A percentile compares a stretch with the other conserved stretches of the same genome.
These are phyloP conservation scores for Brachionus manjavacas DNA, from an alignment of 1,140 invertebrate genomes.

Conservation along the genomic window DNA sequence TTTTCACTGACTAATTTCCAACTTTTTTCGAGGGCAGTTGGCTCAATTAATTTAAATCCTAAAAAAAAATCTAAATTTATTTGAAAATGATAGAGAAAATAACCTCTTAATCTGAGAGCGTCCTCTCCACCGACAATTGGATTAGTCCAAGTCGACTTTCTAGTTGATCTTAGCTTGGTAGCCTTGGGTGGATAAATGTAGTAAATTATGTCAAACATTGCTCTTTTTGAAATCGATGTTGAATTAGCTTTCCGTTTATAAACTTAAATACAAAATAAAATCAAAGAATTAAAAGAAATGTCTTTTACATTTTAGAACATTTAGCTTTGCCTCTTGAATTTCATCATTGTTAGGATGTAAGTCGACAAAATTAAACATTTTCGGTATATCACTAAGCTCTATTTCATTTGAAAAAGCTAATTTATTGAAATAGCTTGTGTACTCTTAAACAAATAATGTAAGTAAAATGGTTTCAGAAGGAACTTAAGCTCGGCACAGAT, in stretches of 20 bases:
- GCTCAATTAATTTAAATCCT: slow-evolving; percentile 29
- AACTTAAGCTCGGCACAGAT: too few relatives aligned
- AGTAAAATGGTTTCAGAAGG: too few relatives aligned
- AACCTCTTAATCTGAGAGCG: slow-evolving; percentile 53
- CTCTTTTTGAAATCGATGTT: slow-evolving; percentile 49
- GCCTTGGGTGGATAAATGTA: slow-evolving; percentile 53
- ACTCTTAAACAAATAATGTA: neutral
- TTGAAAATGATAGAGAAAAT: neutral
- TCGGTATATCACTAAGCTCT: neutral
- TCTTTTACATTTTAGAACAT: slow-evolving; percentile 35
- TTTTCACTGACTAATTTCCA: slow-evolving; percentile 10
- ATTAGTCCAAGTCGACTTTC: slow-evolving; percentile 55
- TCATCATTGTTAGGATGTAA: slow-evolving; percentile 4
- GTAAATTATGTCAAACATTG: slow-evolving; percentile 51
- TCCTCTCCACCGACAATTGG: slow-evolving; percentile 56
- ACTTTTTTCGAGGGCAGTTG: neutral
- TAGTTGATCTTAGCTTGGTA: slow-evolving; percentile 47
- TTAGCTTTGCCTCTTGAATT: slow-evolving; percentile 15
- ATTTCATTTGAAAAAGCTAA: slow-evolving; percentile 31
- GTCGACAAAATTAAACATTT: slow-evolving; percentile 33
- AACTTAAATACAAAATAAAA: slow-evolving; percentile 44
- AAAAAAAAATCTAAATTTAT: neutral
- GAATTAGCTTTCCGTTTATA: slow-evolving; percentile 45
- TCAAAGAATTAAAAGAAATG: neutral
- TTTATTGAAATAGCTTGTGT: slow-evolving; percentile 30